Conservation (phyloP, 2,888 invertebrate species). For the Drosophila acutilabella region DNA sequence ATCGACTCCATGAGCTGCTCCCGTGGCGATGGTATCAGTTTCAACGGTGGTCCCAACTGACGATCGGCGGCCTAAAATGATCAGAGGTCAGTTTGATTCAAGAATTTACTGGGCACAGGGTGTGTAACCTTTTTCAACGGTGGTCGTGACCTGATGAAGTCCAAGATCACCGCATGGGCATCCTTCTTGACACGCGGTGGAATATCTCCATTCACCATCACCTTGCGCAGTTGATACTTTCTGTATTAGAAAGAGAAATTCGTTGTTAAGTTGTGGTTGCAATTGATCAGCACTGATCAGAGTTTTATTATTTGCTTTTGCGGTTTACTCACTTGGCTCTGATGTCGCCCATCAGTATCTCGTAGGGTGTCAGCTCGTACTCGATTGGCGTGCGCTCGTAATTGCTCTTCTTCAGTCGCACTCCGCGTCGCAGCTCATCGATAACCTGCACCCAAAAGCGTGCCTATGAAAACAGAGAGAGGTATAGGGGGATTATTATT, state of each 20-base stretch:
- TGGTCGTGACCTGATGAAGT: conserved; percentile 97
- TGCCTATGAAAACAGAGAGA: conserved; percentile 87
- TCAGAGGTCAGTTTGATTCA: neutral
- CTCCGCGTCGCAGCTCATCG: conserved; percentile 95
- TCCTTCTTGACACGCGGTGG: conserved; percentile 95
- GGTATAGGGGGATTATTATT: neutral
- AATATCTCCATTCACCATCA: conserved; percentile 92
- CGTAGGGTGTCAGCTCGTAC: conserved; percentile 97
- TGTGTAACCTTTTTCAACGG: conserved; percentile 97
- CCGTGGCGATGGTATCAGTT: conserved; percentile 90
- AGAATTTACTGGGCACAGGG: too few relatives aligned
- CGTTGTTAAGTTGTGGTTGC: conserved; percentile 33
- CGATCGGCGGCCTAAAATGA: conserved; percentile 91
- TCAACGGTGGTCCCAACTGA: conserved; percentile 91
- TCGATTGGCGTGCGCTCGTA: conserved; percentile 92
- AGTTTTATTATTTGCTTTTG: neutral
- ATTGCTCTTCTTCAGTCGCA: conserved; percentile 95
- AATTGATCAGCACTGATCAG: conserved; percentile 1
- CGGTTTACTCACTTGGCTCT: conserved; percentile 88
- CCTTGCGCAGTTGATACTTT: conserved; percentile 95
- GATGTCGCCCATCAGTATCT: conserved; percentile 98
- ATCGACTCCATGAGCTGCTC: conserved; percentile 95
- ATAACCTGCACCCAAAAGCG: conserved; percentile 98
- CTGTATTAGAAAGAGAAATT: conserved; percentile 67
- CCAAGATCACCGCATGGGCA: conserved; percentile 97